Conservation (phyloP, 1,140 invertebrate genomes). For the Tenebrio molitor region DNA sequence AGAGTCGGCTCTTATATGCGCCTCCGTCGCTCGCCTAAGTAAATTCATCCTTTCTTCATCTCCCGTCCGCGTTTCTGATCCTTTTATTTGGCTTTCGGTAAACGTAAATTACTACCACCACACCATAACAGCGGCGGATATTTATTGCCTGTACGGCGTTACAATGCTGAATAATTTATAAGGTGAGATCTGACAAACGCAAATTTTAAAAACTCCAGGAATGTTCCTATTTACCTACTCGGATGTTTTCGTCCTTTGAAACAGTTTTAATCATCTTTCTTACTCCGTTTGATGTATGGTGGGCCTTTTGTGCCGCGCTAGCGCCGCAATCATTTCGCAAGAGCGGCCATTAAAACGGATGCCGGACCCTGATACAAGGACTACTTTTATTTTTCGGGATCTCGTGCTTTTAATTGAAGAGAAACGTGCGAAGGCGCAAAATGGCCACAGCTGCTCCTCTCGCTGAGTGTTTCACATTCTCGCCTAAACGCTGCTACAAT, state of each 20-base stretch:
- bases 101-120: slow-evolving; percentile 62
- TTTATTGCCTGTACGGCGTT: slow-evolving; percentile 60
- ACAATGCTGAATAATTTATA: slow-evolving; percentile 66
- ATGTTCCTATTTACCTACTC: slow-evolving; percentile 64
- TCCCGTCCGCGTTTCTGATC: slow-evolving; percentile 29
- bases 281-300: slow-evolving; percentile 51
- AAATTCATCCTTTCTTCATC: slow-evolving; percentile 51
- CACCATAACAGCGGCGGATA: slow-evolving; percentile 57
- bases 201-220: slow-evolving; percentile 65
- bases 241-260: slow-evolving; percentile 57
- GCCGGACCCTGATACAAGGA: background rate
- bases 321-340: background rate
- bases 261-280: slow-evolving; percentile 59
- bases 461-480: slow-evolving; percentile 21
- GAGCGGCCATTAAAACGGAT: background rate
- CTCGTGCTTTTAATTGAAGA: slow-evolving; percentile 31
- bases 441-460: slow-evolving; percentile 18
- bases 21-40: slow-evolving; percentile 51
- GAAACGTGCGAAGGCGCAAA: slow-evolving; percentile 8
- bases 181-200: slow-evolving; percentile 66
- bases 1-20: slow-evolving; percentile 54
- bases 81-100: slow-evolving; percentile 59
- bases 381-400: slow-evolving; percentile 15
- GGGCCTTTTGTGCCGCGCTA: slow-evolving; percentile 47
- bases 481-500: slow-evolving; percentile 3